Base-by-base conservation (phyloP, 1,140 invertebrate species). In the Leptinotarsa lineolata region DNA sequence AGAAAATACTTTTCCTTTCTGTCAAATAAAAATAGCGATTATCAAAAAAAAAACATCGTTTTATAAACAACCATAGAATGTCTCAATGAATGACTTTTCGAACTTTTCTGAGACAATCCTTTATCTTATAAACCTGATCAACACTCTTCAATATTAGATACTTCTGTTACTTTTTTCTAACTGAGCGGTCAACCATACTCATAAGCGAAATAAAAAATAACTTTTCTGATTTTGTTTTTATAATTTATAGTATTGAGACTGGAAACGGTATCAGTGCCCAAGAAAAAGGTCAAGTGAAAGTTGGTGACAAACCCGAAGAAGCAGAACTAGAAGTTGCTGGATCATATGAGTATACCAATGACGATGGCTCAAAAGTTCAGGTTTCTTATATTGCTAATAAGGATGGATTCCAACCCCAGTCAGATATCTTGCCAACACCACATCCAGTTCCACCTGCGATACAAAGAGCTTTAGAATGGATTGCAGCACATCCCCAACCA, bases 391-490 rank as follows among this genome's bases (percentile, higher is more conserved):
- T 85, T 16, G 77, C 88, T 66, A 91, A 92, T 79, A 90, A 92
- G 78, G 90, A 90, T 64, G 90, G 89, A 4, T 91, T 90, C 78
- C 88, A 90, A 74, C 90, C 91, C 4, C 85, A 86, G 60, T 90
- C 90, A 15, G 87, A 86, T 24, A 89, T 90, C 75, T 81, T 92
- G 0, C 91, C 91, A 20, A 92, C 91, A 2, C 87, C 92, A 3
- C 92, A 91, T 1, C 91, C 92, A 20, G 88, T 92, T 54, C 92
- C 92, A 11, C 87, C 86, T 68, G 90, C 89, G 2, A 92, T 93
- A 70, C 87, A 87, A 74, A 88, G 87, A 74, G 87, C 91, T 73
- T 69, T 77, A 12, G 74, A 77, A 65, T 77, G 73, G 45, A 75
- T 74, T 63, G 76, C 76, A 2, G 76, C 74, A 12, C 74, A 77